Evolutionary conservation across 2,797 vertebrate species (phyloP).

Genomic region (Alfaro cultratus): DNA sequence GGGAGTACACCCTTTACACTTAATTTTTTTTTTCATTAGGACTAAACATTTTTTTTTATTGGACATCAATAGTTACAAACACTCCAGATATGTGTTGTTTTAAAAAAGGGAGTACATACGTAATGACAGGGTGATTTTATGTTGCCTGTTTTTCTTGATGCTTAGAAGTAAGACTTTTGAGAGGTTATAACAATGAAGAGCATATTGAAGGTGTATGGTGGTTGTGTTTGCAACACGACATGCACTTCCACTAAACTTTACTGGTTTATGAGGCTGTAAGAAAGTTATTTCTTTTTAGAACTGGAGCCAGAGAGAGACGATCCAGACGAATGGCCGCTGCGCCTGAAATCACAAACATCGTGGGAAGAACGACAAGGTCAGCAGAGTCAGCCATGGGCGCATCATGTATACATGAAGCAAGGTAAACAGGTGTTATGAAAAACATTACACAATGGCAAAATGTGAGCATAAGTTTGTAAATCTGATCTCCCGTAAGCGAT

Average conservation of each 20-base stretch:
- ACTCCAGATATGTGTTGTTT: slow-evolving; percentile 46
- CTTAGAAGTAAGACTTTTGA: slow-evolving; percentile 63
- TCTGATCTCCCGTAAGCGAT: slow-evolving; percentile 63
- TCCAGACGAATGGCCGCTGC: slow-evolving; percentile 91
- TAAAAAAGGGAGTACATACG: slow-evolving; percentile 48
- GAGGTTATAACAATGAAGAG: slow-evolving; percentile 64
- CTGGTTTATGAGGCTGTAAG: slow-evolving; percentile 69
- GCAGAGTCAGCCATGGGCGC: slow-evolving; percentile 12
- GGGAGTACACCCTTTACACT: slow-evolving; percentile 43
- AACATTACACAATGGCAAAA: slow-evolving; percentile 30
- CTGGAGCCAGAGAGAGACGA: slow-evolving; percentile 98
- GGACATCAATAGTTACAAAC: slow-evolving; percentile 64
- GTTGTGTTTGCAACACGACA: slow-evolving; percentile 86
- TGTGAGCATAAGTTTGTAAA: slow-evolving; percentile 33
- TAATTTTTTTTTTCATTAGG: slow-evolving; percentile 27
- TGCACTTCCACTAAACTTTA: slow-evolving; percentile 86
- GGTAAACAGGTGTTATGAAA: slow-evolving; percentile 11
- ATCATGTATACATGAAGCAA: slow-evolving; percentile 58
- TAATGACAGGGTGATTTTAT: slow-evolving; percentile 35
- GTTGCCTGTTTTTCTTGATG: slow-evolving; percentile 69
- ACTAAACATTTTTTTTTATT: slow-evolving; percentile 56
- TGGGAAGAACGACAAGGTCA: slow-evolving; percentile 68
- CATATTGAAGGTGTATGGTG: slow-evolving; percentile 84
- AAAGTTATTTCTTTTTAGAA: slow-evolving; percentile 97
- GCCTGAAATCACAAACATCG: slow-evolving; percentile 87